phyloP scores from a whole-genome alignment of 2,888 invertebrate genomes.

The Drosophila colorata region DNA sequence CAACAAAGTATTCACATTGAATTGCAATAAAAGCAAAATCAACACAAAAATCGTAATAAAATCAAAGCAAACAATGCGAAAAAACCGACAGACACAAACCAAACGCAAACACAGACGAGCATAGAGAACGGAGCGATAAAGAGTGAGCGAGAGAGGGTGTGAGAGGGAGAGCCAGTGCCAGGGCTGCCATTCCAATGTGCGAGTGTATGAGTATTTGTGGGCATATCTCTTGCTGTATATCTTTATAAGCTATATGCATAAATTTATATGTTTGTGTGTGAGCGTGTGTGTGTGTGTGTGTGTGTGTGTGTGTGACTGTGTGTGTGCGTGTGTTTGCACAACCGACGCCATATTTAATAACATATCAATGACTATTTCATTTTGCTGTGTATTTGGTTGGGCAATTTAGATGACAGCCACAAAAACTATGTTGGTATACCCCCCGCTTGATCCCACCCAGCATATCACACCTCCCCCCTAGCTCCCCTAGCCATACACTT shows the following conservation, averaged over 20 bases:
- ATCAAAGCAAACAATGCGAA: conserved; percentile 73
- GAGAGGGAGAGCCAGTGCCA: neutral
- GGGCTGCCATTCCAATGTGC: conserved; percentile 18
- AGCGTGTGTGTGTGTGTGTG: conserved; percentile 17
- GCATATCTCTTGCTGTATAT: conserved; percentile 45
- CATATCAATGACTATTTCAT: conserved; percentile 73
- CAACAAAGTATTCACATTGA: conserved; percentile 59
- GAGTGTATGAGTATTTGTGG: conserved; percentile 33
- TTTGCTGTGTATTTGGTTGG: conserved; percentile 46
- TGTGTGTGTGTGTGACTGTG: conserved; percentile 14
- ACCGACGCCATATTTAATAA: conserved; percentile 72
- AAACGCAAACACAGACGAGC: conserved; percentile 47
- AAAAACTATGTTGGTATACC: conserved; percentile 29
- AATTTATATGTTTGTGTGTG: conserved; percentile 6
- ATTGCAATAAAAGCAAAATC: conserved; percentile 76
- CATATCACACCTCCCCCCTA: too few relatives aligned
- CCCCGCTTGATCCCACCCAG: too few relatives aligned
- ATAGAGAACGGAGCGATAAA: conserved; percentile 9
- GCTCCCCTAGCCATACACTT: neutral
- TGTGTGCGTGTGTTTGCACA: conserved; percentile 52
- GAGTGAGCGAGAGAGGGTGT: neutral
- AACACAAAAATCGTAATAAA: conserved; percentile 76
- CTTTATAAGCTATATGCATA: conserved; percentile 37
- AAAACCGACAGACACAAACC: conserved; percentile 48
- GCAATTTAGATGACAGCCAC: conserved; percentile 43